Percentiles rank a stretch among this genome's conserved stretches.
These are phyloP conservation scores for Notocelia uddmanniana DNA, from an alignment of 2,888 invertebrate species.

Conservation along the genomic window DNA sequence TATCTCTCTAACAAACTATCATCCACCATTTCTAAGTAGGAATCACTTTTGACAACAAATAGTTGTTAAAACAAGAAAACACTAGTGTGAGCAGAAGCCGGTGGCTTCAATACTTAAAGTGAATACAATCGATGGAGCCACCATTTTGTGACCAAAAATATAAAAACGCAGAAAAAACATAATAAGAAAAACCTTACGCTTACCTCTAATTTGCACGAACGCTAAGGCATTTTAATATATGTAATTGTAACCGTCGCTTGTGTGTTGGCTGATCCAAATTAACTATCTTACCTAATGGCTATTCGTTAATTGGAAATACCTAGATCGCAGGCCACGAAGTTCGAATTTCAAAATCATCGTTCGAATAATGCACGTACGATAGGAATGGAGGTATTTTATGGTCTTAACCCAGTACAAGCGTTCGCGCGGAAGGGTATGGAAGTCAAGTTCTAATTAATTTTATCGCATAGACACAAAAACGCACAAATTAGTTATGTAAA, in stretches of 20 bases:
- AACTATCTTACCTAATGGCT: conserved; percentile 10
- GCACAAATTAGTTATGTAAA: conserved; percentile 5
- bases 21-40: conserved; percentile 2
- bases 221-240: conserved; percentile 30
- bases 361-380: not conserved
- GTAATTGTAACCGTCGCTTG: conserved; percentile 22
- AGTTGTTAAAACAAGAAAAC: conserved; percentile 14
- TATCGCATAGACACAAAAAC: not conserved
- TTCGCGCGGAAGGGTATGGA: conserved; percentile 23
- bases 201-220: conserved; percentile 39
- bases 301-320: conserved; percentile 3
- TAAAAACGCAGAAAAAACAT: conserved; percentile 11
- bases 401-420: conserved; percentile 12
- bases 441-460: conserved; percentile 3
- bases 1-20: not conserved
- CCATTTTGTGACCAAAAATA: conserved; percentile 35
- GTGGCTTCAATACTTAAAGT: conserved; percentile 20
- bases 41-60: conserved; percentile 9
- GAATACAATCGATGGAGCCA: conserved; percentile 14
- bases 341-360: not conserved
- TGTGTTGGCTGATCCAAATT: conserved; percentile 14
- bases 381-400: not conserved
- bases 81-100: conserved; percentile 39
- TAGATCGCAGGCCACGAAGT: not conserved
- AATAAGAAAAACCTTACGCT: conserved; percentile 24